A percentile compares a stretch with the other conserved stretches of the same genome.
phyloP scores from a whole-genome alignment of 2,113 vertebrate species.

The Malurus alboscapulatus region DNA sequence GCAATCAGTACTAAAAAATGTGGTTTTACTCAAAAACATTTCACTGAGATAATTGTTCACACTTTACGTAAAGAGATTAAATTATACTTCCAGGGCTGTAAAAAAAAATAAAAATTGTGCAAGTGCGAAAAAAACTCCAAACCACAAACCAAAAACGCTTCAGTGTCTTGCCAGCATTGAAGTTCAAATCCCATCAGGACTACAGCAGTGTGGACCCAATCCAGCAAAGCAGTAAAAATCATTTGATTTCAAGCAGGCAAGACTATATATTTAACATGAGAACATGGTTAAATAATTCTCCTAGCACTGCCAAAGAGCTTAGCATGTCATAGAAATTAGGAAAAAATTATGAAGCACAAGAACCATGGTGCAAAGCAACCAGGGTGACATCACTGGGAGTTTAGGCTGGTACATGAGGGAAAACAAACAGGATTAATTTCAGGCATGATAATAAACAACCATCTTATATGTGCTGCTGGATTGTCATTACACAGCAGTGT shows the following conservation, averaged over 20 bases:
- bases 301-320: background rate
- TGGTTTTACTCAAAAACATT: background rate
- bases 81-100: background rate
- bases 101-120: background rate
- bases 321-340: background rate
- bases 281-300: background rate
- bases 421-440: background rate
- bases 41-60: background rate
- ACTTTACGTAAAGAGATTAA: background rate
- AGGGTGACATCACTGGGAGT: background rate
- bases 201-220: background rate
- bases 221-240: background rate
- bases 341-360: background rate
- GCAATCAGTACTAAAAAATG: background rate
- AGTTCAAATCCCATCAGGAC: background rate
- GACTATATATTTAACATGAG: background rate
- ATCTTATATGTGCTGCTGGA: background rate
- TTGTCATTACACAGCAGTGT: background rate
- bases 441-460: background rate
- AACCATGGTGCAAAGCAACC: background rate
- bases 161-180: background rate
- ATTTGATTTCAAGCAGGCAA: background rate
- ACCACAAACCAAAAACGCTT: background rate
- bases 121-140: background rate
- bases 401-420: background rate